Percentiles rank a stretch among this genome's conserved stretches.
Evolutionary conservation across 2,113 vertebrate genomes (phyloP).

Genomic region (Pantherophis guttatus): DNA sequence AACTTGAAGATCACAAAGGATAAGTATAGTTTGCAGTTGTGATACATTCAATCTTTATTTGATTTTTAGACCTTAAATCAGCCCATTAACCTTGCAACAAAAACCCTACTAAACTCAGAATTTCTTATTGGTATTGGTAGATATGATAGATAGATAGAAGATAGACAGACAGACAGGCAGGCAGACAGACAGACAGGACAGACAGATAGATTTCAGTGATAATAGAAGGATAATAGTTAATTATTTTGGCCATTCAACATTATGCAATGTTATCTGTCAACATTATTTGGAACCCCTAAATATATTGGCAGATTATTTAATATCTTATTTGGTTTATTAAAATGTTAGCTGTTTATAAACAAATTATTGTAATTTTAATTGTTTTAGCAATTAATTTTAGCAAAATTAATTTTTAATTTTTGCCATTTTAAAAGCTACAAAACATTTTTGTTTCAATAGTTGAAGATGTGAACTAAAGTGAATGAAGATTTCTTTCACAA

Average conservation of each 20-base stretch:
- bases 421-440: neutral
- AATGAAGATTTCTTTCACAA: conserved; percentile 7
- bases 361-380: neutral
- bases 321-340: neutral
- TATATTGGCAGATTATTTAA: neutral
- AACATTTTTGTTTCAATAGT: neutral
- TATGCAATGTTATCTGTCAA: neutral
- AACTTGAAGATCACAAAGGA: conserved; percentile 6
- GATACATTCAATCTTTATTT: conserved; percentile 1
- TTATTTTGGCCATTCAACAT: neutral
- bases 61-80: neutral
- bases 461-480: neutral
- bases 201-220: neutral
- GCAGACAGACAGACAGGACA: neutral
- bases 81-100: neutral
- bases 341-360: neutral
- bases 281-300: neutral
- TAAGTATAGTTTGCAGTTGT: conserved; percentile 4
- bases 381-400: neutral
- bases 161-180: neutral
- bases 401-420: neutral
- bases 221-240: neutral
- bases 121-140: neutral
- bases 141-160: neutral
- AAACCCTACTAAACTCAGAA: neutral